Evolutionary conservation across 2,797 vertebrate species (phyloP).

Genomic region (Gymnothorax reevesii): DNA sequence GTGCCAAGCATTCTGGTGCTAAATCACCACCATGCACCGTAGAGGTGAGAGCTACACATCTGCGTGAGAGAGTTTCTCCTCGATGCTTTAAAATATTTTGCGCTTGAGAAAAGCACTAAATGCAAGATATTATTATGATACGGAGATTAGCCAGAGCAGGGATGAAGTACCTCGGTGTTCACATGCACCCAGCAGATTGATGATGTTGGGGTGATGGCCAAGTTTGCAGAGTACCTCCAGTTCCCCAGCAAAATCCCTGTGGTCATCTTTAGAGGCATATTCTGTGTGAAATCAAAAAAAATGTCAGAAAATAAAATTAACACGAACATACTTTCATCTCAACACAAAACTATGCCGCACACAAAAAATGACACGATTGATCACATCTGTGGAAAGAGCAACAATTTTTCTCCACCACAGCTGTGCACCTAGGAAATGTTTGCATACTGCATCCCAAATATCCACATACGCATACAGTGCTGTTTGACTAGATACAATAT

Average conservation of each 20-base stretch:
- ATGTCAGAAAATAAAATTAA: too few relatives aligned
- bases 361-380: neutral
- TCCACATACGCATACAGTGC: neutral
- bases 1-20: too few relatives aligned
- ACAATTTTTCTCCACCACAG: neutral
- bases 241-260: slow-evolving; percentile 85
- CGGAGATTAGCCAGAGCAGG: neutral
- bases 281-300: slow-evolving; percentile 58
- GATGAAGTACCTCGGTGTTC: slow-evolving; percentile 78
- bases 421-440: neutral
- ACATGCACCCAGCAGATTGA: slow-evolving; percentile 86
- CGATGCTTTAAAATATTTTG: too few relatives aligned
- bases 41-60: too few relatives aligned
- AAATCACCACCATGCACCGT: too few relatives aligned
- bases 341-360: neutral
- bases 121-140: too few relatives aligned
- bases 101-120: too few relatives aligned
- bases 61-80: too few relatives aligned
- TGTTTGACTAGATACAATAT: neutral
- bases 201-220: slow-evolving; percentile 85
- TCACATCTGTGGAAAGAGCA: neutral
- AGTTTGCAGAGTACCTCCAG: slow-evolving; percentile 88
- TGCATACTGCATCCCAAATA: neutral
- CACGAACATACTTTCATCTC: neutral
- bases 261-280: slow-evolving; percentile 86